phyloP scores from a whole-genome alignment of 2,888 invertebrate genomes.

The Camponotus fellah region DNA sequence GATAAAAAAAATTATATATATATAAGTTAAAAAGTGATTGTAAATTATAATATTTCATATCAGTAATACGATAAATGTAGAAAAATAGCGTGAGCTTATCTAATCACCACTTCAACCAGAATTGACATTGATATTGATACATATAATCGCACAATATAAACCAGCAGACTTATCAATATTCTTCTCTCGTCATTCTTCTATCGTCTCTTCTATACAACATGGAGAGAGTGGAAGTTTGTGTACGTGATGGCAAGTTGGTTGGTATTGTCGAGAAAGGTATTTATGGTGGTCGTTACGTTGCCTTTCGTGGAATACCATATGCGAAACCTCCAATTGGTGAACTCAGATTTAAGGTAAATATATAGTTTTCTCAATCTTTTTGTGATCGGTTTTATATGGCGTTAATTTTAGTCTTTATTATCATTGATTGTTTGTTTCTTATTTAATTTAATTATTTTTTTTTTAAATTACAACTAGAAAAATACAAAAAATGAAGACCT shows the following conservation, averaged over 20 bases:
- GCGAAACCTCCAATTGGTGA: conserved; percentile 25
- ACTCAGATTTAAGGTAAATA: conserved; percentile 23
- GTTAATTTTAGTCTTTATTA: background rate
- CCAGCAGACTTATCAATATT: background rate
- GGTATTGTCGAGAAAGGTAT: background rate
- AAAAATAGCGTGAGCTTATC: too few relatives aligned
- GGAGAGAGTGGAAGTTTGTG: background rate
- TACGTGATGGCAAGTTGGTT: conserved; percentile 16
- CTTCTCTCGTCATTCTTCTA: background rate
- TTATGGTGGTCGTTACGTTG: background rate
- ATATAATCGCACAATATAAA: too few relatives aligned
- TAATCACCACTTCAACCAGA: too few relatives aligned
- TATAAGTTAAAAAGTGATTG: too few relatives aligned
- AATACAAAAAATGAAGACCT: too few relatives aligned
- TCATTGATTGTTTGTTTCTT: too few relatives aligned
- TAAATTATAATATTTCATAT: too few relatives aligned
- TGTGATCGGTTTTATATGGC: background rate
- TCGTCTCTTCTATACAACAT: background rate
- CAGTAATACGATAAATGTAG: too few relatives aligned
- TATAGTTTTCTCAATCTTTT: background rate
- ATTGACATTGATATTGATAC: too few relatives aligned
- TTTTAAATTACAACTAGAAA: too few relatives aligned
- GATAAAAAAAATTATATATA: too few relatives aligned
- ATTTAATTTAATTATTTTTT: too few relatives aligned
- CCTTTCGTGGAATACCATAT: conserved; percentile 34